Base-by-base conservation (phyloP, 1,140 invertebrate species). In the Dinoponera quadriceps region DNA sequence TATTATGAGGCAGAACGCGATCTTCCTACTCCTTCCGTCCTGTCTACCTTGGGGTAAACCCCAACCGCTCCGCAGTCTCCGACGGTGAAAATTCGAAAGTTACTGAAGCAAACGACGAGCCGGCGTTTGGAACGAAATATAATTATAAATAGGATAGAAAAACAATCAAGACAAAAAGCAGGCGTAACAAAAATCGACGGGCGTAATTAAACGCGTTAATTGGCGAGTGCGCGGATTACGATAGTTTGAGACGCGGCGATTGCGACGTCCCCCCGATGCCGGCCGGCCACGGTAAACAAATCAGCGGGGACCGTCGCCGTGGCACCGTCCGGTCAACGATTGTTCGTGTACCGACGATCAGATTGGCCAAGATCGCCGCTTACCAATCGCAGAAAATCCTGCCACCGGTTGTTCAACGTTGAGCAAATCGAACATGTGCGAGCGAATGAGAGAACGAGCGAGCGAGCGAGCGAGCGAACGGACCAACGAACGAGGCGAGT, bases 361-460 rank as follows among this genome's bases (percentile, higher is more conserved):
- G 49, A 85, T 85, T 78, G 44, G 18, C 59, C 25, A 74, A 82
- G 60, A 85, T 60, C 49, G 25, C 18, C 2, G 18, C 55, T 85
- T 59, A 66, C 25, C 29, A 22, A 49, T 63, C 44, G 44, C n/a
- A 48, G 48, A 51, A 82, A 51, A 85, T 82, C 27, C 11, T 22
- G 14, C 16, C 44, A 51, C 18, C 38, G 22, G 55, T 77, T 54
- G 51, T 75, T 51, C 33, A 49, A 51, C 44, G 63, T 20, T n/a
- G 63, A 66, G 51, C 65, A 80, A 80, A 11, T 80, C 51, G 25
- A 80, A 18, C 65, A 69, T 54, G 51, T 48, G 33, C n/a, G 33
- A 57, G 65, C 62, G 62, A 68, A 29, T 20, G 48, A 48, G 18
- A 1, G n/a, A 63, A 11, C 57, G 72, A 78, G 57, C 66, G 65